phyloP scores from a whole-genome alignment of 2,113 vertebrate species.

The Globicephala melas region DNA sequence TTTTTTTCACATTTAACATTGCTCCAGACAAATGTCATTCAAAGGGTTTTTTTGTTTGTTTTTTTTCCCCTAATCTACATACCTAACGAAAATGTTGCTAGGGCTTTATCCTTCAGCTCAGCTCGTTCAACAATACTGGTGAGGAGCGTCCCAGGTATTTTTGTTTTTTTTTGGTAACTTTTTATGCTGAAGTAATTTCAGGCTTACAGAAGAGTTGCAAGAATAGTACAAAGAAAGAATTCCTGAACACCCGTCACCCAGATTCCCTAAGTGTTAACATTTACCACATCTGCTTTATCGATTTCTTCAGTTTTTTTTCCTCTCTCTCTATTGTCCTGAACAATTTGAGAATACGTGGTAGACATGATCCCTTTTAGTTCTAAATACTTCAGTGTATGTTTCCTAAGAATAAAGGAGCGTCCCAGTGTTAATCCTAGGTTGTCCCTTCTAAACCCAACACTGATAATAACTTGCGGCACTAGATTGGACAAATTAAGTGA shows the following conservation, averaged over 20 bases:
- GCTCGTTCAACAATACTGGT: not conserved
- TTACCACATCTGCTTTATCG: not conserved
- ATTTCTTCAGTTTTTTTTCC: not conserved
- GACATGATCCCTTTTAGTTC: not conserved
- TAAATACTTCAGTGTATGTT: not conserved
- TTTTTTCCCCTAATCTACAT: not conserved
- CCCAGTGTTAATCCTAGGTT: fast-evolving
- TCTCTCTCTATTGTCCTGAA: not conserved
- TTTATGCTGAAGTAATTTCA: not conserved
- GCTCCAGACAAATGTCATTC: not conserved
- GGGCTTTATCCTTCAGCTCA: not conserved
- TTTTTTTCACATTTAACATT: not conserved
- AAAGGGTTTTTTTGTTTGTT: not conserved
- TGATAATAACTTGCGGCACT: not conserved
- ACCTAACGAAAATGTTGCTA: not conserved
- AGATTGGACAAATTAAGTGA: not conserved
- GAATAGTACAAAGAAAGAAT: not conserved
- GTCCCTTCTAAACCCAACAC: not conserved
- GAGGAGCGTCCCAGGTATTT: not conserved
- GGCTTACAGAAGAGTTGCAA: not conserved
- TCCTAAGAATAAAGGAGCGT: not conserved
- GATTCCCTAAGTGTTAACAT: not conserved
- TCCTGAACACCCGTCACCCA: not conserved
- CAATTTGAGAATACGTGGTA: not conserved
- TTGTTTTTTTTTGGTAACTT: not conserved